Base-by-base conservation (phyloP, 2,888 invertebrate genomes). In the Sisyra nigra region DNA sequence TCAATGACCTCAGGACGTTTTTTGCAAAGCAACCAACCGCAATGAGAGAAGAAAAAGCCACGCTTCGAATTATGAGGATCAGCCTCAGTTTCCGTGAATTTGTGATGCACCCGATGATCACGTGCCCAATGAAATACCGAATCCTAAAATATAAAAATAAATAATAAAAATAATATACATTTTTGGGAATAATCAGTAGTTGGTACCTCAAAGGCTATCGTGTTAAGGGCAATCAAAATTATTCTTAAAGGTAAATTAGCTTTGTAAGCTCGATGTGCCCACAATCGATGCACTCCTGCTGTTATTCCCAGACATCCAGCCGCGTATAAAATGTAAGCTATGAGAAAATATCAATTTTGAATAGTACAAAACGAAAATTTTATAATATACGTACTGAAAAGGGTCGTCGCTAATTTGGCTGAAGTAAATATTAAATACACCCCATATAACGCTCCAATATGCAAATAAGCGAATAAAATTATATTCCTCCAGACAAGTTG, bases 231-330 rank as follows among this genome's bases (percentile, higher is more conserved):
- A 55, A 84, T 81, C 10, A 97, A 67, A 47, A 91, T 63, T 2
- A 89, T 56, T 46, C 89, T 72, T 45, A 94, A 64, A 0, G 88
- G 93, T 66, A 82, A 70, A 51, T 75, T 82, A 1, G 94, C 96
- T 62, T 92, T 94, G 64, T 92, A 97, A 2, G 89, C 68, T 53
- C 81, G 72, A 63, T 97, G 97, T 1, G 94, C 76, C 94, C 96
- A 97, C 24, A 94, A 72, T 53, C 97, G 71, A 65, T 97, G 97
- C 2, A 91, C 92, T 18, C 98, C 98, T 14, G 93, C 96, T 11
- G 97, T 97, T 49, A 97, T 88, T 11, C 97, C 96, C 47, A 96
- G 63, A 4, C 87, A 93, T 7, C 84, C 80, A 48, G 74, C 61
- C 44, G 81, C 66, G 63, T 89, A 89, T 45, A 88, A 60, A 2